phyloP scores from a whole-genome alignment of 2,113 vertebrate genomes.

The Takifugu flavidus region DNA sequence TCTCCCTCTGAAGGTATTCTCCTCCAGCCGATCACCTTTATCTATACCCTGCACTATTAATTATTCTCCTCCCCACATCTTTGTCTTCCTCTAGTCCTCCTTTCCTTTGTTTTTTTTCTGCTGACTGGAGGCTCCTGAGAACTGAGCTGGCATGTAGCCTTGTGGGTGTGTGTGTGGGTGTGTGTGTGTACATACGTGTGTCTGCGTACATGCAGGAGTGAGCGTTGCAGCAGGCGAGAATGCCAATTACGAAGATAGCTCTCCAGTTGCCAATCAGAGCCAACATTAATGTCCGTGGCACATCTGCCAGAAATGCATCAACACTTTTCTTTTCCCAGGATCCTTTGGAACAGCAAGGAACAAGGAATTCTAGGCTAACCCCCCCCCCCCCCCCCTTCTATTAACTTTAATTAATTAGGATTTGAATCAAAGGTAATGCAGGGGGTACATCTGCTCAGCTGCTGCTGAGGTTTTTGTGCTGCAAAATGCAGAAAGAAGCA shows the following conservation, averaged over 20 bases:
- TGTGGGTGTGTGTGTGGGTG: constrained; percentile 1
- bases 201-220: constrained; percentile 25
- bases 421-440: not conserved
- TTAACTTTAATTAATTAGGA: not conserved
- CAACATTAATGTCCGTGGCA: constrained; percentile 46
- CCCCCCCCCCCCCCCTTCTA: not conserved
- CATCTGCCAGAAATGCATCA: constrained; percentile 43
- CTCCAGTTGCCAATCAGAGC: constrained; percentile 47
- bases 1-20: constrained; percentile 27
- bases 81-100: not conserved
- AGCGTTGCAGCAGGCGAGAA: constrained; percentile 50
- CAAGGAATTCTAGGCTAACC: not conserved
- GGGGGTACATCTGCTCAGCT: no score
- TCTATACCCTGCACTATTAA: constrained; percentile 19
- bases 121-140: constrained; percentile 43
- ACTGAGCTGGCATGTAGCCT: constrained; percentile 26
- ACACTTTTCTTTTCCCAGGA: not conserved
- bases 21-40: constrained; percentile 28
- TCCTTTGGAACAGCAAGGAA: not conserved
- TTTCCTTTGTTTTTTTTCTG: constrained; percentile 27
- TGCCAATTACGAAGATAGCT: constrained; percentile 47
- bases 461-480: no score
- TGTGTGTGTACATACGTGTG: constrained; percentile 16
- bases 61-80: constrained; percentile 3
- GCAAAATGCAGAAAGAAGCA: no score